phyloP scores from a whole-genome alignment of 1,140 invertebrate genomes.

The Eurosta solidaginis region DNA sequence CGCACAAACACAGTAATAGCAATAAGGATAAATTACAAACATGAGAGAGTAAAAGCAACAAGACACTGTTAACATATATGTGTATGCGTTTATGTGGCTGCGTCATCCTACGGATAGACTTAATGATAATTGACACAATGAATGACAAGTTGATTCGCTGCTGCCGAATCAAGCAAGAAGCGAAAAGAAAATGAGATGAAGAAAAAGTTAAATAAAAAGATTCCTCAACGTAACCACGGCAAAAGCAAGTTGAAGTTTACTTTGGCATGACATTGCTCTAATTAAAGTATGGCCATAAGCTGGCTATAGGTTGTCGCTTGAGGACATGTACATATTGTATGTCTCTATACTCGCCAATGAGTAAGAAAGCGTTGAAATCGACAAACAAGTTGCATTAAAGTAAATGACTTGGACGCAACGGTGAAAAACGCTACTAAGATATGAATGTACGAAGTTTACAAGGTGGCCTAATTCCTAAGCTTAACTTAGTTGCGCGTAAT shows the following conservation, averaged over 20 bases:
- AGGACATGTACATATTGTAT: neutral
- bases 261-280: neutral
- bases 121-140: constrained; percentile 32
- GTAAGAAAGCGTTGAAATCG: neutral
- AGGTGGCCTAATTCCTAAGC: no score
- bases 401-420: neutral
- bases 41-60: neutral
- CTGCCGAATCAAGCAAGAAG: constrained; percentile 3
- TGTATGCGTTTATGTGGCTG: neutral
- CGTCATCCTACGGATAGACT: constrained; percentile 5
- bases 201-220: neutral
- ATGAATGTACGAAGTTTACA: no score
- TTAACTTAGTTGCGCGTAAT: no score
- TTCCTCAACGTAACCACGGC: neutral
- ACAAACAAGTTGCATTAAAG: constrained; percentile 21
- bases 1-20: neutral
- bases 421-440: no score
- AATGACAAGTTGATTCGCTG: constrained; percentile 32
- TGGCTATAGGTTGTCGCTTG: neutral
- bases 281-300: neutral
- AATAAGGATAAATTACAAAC: constrained; percentile 14
- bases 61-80: neutral
- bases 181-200: neutral
- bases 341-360: no score
- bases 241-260: neutral